Evolutionary conservation across 2,888 invertebrate genomes (phyloP), one percentile per base, ranked within the genome.

Genomic region (Phytoseiulus persimilis): DNA sequence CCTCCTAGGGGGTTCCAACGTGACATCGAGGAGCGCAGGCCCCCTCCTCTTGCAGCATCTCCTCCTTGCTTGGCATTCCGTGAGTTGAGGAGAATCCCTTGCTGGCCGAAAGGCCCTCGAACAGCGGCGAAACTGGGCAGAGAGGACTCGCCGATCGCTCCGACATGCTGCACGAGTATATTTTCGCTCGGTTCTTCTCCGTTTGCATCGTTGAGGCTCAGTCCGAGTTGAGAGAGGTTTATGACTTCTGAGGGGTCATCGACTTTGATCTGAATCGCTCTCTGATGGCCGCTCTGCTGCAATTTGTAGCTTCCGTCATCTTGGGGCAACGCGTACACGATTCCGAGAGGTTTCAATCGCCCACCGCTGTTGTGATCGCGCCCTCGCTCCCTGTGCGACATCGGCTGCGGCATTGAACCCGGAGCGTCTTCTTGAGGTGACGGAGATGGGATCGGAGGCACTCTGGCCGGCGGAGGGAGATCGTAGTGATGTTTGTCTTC

Each of bases 201-300:
- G 87, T 14, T 28, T 1, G 32, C 39, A 87, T 23, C 87, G 33
- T 87, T 31, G 28, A 87, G 32, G 11, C 32, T 87, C 33, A 87
- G 33, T 28, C 87, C 87, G 14, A 87, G 33, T 18, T 87, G 87
- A 28, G 87, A 33, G 14, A 87, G 87, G 0, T 87, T 87, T 31
- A 87, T 87, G 32, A 87, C 87, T 32, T 87, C 87, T 6, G 32
- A 28, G 28, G 87, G 87, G 14, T 87, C 87, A 23, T 87, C 87
- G 31, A 87, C 87, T 32, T 87, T 87, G 18, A 87, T 87, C 45
- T 87, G 87, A n/a, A 87, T 87, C 32, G 87, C 87, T 45, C 33
- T 87, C 87, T 87, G 87, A 32, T 87, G 87, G 32, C 87, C 33
- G 11, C 39, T 33, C 45, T 87, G 87, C 33, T 87, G 87, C 31